These are phyloP conservation scores for Elaphurus davidianus DNA, from an alignment of 2,113 vertebrate species.

Conservation along the genomic window DNA sequence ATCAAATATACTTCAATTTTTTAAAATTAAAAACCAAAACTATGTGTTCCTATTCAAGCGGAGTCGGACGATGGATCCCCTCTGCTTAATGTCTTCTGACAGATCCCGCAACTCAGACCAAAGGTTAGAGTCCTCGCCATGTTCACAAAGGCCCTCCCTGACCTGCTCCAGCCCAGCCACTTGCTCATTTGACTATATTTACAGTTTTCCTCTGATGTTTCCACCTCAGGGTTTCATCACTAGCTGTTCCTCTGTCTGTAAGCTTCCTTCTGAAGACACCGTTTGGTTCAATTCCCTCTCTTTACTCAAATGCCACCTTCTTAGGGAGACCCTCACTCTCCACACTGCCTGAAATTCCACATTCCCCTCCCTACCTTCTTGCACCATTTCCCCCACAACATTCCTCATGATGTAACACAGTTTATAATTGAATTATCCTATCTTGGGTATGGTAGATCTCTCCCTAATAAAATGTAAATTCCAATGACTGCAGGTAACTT, in stretches of 20 bases:
- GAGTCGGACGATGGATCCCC: neutral
- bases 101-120: neutral
- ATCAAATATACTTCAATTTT: neutral
- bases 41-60: neutral
- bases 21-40: neutral
- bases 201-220: neutral
- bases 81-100: neutral
- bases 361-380: neutral
- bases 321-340: neutral
- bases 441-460: neutral
- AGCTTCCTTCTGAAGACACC: neutral
- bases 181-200: neutral
- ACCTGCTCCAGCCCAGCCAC: neutral
- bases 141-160: neutral
- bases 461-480: neutral
- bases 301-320: neutral
- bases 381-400: neutral
- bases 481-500: neutral
- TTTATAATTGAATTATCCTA: neutral
- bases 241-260: neutral
- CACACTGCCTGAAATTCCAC: neutral
- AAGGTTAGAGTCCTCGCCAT: neutral
- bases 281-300: neutral
- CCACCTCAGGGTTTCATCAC: neutral
- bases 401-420: neutral